Base-by-base conservation (phyloP, 1,140 invertebrate species). In the Aphelenchoides avenae region DNA sequence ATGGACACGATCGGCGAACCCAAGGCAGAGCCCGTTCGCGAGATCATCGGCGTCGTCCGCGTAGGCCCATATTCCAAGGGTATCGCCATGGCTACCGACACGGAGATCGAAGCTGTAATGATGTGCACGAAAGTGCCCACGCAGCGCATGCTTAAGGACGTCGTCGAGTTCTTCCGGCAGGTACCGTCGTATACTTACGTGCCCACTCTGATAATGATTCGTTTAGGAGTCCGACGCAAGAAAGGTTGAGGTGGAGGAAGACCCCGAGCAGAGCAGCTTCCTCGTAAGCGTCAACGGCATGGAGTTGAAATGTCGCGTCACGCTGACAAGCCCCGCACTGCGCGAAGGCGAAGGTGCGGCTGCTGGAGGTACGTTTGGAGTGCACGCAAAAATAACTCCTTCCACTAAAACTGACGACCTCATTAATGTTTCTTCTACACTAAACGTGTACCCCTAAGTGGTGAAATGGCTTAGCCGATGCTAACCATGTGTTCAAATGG, bases 51-150 rank as follows among this genome's bases (percentile, higher is more conserved):
- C 46, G 91, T 96, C 7, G 94, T 97, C 90, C 84, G 92, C 50
- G 91, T 96, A 4, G 92, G 92, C 41, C 85, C 89, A 71, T 81
- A 97, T 40, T 91, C 92, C 52, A 96, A 97, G 80, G 87, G 91
- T 37, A 82, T 97, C 20, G 79, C 97, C 41, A 81, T 97, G 3
- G 85, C 87, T 54, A 89, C 89, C 11, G 91, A 96, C 79, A 85
- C 85, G 55, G 40, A 86, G 69, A 89, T 96, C 42, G 85, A 91
- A 64, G 82, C 97, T 47, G 91, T 96, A 5, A 89, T 96, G 11
- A 80, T 97, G 36, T 96, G 91, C 77, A 86, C 89, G 31, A 89
- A 93, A 77, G 91, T 91, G 75, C 93, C 93, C 29, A 95, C 91
- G 18, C 79, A 83, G 54, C 84, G 87, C 41, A 78, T 96, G 44